A percentile compares a stretch with the other conserved stretches of the same genome.
phyloP scores from a whole-genome alignment of 2,888 invertebrate genomes.

The Galerucella nymphaeae region DNA sequence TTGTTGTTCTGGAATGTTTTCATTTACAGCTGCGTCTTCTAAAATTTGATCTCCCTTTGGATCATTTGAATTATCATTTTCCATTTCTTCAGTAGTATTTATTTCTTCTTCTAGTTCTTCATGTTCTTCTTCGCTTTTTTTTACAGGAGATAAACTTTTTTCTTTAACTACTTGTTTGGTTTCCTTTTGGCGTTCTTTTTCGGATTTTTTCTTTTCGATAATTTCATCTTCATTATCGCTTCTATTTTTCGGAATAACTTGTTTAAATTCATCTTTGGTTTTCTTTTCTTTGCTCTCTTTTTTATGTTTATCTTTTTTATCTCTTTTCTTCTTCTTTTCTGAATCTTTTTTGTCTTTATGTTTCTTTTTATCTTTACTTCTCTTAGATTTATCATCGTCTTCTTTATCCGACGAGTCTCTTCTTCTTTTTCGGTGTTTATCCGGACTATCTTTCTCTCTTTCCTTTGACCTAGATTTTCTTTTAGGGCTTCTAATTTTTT shows the following conservation, averaged over 20 bases:
- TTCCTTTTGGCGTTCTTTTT: conserved; percentile 54
- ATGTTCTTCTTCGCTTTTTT: conserved; percentile 67
- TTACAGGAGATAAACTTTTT: conserved; percentile 68
- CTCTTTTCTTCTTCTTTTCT: conserved; percentile 64
- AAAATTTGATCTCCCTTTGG: conserved; percentile 38
- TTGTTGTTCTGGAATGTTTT: conserved; percentile 28
- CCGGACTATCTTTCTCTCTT: conserved; percentile 55
- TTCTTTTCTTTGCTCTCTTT: conserved; percentile 59
- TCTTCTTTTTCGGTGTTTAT: conserved; percentile 59
- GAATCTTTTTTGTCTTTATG: conserved; percentile 68
- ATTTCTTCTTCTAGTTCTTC: conserved; percentile 64
- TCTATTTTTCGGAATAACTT: conserved; percentile 54
- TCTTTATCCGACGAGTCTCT: conserved; percentile 54
- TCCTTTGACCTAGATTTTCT: conserved; percentile 64
- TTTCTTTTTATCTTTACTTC: conserved; percentile 68
- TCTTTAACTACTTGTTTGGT: conserved; percentile 64
- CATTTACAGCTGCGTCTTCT: conserved; percentile 65
- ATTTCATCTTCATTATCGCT: conserved; percentile 52
- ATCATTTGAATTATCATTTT: conserved; percentile 59
- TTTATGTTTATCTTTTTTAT: conserved; percentile 63
- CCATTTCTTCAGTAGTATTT: conserved; percentile 65
- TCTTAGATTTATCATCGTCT: conserved; percentile 61
- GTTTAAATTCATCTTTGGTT: conserved; percentile 56
- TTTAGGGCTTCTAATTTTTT: conserved; percentile 56
- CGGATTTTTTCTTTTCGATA: conserved; percentile 56